Evolutionary conservation across 2,888 invertebrate genomes (phyloP), one percentile per base, ranked within the genome.

Genomic region (Neuroscelio doddi): DNA sequence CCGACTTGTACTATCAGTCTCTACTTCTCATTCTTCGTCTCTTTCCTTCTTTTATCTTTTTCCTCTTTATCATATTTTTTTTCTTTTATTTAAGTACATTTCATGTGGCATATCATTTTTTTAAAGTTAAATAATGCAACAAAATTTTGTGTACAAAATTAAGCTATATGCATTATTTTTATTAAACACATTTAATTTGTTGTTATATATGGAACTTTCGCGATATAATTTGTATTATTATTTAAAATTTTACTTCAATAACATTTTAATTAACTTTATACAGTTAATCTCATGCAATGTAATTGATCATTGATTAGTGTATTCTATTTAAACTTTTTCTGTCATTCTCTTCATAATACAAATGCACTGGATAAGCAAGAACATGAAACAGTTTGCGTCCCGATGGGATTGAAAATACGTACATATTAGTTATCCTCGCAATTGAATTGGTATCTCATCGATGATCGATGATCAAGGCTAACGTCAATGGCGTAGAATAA

Each of bases 401-500:
- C 21, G 10, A 34, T 12, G 14, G 3, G 12, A 34, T n/a, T 14
- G 9, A 16, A 9, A 44, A 49, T 10, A 17, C 24, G 41, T 30
- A 30, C 44, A 32, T 44, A 55, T 55, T 55, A 62, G 50, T 44
- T 50, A 62, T 62, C 45, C 49, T 10, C 17, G 36, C 41, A 24
- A 62, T 32, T 46, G 46, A 50, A 62, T 62, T 46, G 51, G 63
- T 64, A 71, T 59, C 68, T 46, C 66, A 67, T 61, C 64, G 71
- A 73, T 79, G 77, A 79, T 78, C 77, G 74, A 78, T 73, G 74
- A 69, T 64, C 70, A 58, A 50, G 70, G 58, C 66, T 58, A 67
- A 69, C 72, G 70, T 68, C 68, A 71, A 72, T 73, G 77, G 77
- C 78, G 71, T 72, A 70, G 72, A 76, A 69, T 76, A 74, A 73